Percentiles rank a stretch among this genome's conserved stretches.
Conservation (phyloP, 2,888 invertebrate species). For the Pecten maximus region DNA sequence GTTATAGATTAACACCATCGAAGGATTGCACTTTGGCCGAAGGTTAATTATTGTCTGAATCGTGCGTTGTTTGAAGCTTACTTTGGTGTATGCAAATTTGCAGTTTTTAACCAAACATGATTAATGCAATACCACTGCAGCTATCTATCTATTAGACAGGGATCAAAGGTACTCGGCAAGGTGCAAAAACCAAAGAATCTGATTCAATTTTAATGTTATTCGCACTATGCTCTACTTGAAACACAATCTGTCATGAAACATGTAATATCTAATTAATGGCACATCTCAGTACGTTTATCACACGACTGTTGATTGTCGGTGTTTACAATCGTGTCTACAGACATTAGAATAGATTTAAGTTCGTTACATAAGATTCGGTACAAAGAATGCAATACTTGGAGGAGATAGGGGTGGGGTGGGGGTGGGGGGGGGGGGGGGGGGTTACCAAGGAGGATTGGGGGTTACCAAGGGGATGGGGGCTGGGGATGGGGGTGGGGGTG, state of each 20-base stretch:
- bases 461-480: too few species aligned
- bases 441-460: too few species aligned
- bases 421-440: too few species aligned
- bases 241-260: background rate
- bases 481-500: too few species aligned
- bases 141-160: background rate
- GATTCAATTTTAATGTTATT: background rate
- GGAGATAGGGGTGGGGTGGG: too few species aligned
- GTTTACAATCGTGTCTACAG: too few species aligned
- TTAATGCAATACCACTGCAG: background rate
- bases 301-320: background rate
- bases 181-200: background rate
- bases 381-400: too few species aligned
- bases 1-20: too few species aligned
- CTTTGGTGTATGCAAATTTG: background rate
- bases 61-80: background rate
- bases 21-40: background rate
- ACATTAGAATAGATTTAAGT: too few species aligned
- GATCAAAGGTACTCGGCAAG: background rate
- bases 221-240: background rate
- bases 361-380: too few species aligned
- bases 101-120: background rate
- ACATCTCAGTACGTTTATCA: background rate
- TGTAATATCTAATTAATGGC: background rate
- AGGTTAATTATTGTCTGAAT: background rate